Conservation (phyloP, 2,797 vertebrate genomes). For the Todus mexicanus region DNA sequence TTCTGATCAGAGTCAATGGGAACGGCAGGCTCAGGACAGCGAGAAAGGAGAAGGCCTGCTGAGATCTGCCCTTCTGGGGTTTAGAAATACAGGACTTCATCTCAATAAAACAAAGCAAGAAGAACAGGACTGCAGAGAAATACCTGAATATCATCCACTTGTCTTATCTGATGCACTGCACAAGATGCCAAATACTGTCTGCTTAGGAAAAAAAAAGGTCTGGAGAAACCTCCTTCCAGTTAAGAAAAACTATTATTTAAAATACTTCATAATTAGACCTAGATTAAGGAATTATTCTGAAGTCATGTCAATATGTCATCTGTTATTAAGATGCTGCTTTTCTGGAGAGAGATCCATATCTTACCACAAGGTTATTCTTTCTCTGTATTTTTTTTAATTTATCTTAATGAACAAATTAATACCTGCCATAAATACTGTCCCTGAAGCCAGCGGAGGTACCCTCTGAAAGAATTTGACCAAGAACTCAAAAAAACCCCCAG, state of each 20-base stretch:
- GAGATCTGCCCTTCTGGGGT: neutral
- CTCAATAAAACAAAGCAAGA: constrained; percentile 29
- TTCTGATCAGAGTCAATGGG: neutral
- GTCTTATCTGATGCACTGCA: neutral
- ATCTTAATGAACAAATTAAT: neutral
- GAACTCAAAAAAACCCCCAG: neutral
- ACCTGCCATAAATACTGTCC: neutral
- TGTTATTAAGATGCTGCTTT: neutral
- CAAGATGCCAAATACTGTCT: neutral
- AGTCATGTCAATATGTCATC: neutral
- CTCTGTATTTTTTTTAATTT: neutral
- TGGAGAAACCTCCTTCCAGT: neutral
- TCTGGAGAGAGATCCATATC: neutral
- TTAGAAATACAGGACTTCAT: neutral
- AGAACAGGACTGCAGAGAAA: constrained; percentile 24
- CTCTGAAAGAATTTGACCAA: neutral
- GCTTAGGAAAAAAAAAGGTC: neutral
- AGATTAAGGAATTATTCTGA: neutral
- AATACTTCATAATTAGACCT: neutral
- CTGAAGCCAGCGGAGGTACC: neutral
- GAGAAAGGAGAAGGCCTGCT: neutral
- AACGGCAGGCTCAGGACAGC: neutral
- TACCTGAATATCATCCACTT: neutral
- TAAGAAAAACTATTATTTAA: neutral
- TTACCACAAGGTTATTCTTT: neutral